A percentile compares a stretch with the other conserved stretches of the same genome.
These are phyloP conservation scores for Coptotermes formosanus DNA, from an alignment of 1,140 invertebrate species.

Conservation along the genomic window DNA sequence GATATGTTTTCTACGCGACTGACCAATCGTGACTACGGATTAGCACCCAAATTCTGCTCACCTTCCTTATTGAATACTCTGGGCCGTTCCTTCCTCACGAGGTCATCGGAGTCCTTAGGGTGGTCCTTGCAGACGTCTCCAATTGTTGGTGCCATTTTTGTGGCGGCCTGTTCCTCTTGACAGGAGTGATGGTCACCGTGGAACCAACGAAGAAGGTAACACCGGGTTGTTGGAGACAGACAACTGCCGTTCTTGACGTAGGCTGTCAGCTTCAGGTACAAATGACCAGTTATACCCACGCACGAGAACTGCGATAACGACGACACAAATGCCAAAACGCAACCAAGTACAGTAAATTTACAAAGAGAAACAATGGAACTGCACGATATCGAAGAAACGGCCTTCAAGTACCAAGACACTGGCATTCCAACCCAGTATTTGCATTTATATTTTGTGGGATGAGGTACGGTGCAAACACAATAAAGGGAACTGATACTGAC, in stretches of 20 bases:
- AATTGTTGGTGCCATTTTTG: slow-evolving; percentile 21
- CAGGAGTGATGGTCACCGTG: neutral
- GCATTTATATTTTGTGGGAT: neutral
- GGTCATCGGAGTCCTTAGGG: slow-evolving; percentile 8
- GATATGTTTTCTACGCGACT: too few relatives aligned
- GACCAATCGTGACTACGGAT: neutral
- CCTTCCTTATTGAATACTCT: neutral
- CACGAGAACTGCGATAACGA: neutral
- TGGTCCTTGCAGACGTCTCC: neutral
- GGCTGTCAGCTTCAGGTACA: neutral
- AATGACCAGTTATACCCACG: neutral
- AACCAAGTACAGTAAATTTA: neutral
- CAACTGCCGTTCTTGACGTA: neutral
- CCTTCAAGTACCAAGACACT: neutral
- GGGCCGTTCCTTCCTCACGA: neutral
- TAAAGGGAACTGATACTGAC: neutral
- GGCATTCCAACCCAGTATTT: neutral
- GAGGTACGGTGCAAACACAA: too few relatives aligned
- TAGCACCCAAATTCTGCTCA: neutral
- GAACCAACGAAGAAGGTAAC: slow-evolving; percentile 13
- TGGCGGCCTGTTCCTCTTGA: neutral
- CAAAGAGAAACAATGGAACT: neutral
- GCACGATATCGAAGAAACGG: neutral
- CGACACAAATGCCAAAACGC: neutral
- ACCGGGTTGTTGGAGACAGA: neutral